Conservation (phyloP, 1,140 invertebrate species). For the Acromyrmex echinatior region DNA sequence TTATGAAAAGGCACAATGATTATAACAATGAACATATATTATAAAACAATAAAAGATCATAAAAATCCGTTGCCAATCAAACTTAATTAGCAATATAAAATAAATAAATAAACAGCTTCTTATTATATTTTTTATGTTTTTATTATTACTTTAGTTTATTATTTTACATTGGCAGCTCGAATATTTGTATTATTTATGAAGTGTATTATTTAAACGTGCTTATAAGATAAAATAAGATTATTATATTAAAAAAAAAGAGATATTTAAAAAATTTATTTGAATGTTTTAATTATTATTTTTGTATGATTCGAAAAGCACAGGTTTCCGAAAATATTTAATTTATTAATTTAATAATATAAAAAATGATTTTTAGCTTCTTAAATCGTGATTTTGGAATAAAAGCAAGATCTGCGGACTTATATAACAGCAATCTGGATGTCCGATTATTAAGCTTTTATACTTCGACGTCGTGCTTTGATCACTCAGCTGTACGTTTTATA, state of each 20-base stretch:
- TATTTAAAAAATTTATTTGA: background rate
- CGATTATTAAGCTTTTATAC: slow-evolving; percentile 16
- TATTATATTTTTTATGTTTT: background rate
- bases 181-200: slow-evolving; percentile 8
- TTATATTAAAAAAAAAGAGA: background rate
- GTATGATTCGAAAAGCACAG: background rate
- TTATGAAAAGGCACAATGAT: background rate
- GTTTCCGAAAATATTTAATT: no score
- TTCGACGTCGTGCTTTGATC: slow-evolving; percentile 11
- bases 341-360: background rate
- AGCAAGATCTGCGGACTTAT: background rate
- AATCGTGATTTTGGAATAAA: background rate
- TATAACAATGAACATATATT: background rate
- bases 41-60: no score
- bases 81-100: no score
- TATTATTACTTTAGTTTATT: background rate
- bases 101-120: background rate
- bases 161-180: background rate
- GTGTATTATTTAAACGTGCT: background rate
- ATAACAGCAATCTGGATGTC: background rate
- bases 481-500: slow-evolving; percentile 2
- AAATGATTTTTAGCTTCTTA: no score
- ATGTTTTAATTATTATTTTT: background rate
- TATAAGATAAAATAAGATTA: background rate
- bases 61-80: no score